phyloP scores from a whole-genome alignment of 2,113 vertebrate genomes.

The Leucopsar rothschildi region DNA sequence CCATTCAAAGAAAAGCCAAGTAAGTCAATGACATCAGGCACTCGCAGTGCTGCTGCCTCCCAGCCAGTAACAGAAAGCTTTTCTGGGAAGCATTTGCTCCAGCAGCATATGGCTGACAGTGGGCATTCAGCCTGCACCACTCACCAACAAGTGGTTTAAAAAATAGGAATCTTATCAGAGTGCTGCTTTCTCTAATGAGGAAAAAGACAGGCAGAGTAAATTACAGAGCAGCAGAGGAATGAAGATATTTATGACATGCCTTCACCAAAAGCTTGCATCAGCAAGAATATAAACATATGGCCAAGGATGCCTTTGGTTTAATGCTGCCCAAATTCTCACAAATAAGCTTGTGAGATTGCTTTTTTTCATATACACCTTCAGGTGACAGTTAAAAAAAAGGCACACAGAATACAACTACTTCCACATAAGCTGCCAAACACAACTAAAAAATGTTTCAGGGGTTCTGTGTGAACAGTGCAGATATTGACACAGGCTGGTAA shows the following conservation, averaged over 20 bases:
- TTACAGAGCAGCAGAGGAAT: background rate
- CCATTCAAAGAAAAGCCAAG: background rate
- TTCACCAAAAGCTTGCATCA: background rate
- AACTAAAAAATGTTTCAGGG: background rate
- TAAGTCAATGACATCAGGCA: background rate
- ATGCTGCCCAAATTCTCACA: background rate
- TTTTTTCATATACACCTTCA: background rate
- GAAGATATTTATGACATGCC: background rate
- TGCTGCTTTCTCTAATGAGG: background rate
- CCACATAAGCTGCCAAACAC: background rate
- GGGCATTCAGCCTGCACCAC: slow-evolving; percentile 21
- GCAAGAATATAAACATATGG: background rate
- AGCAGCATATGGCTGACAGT: slow-evolving; percentile 8
- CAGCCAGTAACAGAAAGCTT: background rate
- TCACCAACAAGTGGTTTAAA: background rate
- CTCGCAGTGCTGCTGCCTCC: background rate
- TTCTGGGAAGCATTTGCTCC: slow-evolving; percentile 12
- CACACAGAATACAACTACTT: background rate
- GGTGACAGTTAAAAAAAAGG: background rate
- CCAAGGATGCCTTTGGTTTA: background rate
- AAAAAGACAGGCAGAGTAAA: background rate
- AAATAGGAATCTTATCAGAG: background rate
- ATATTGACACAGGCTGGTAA: background rate
- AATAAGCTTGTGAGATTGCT: background rate
- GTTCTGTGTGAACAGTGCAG: background rate